Percentiles rank a stretch among this genome's conserved stretches.
Evolutionary conservation across 2,113 vertebrate genomes (phyloP).

Genomic region (Vimba vimba): DNA sequence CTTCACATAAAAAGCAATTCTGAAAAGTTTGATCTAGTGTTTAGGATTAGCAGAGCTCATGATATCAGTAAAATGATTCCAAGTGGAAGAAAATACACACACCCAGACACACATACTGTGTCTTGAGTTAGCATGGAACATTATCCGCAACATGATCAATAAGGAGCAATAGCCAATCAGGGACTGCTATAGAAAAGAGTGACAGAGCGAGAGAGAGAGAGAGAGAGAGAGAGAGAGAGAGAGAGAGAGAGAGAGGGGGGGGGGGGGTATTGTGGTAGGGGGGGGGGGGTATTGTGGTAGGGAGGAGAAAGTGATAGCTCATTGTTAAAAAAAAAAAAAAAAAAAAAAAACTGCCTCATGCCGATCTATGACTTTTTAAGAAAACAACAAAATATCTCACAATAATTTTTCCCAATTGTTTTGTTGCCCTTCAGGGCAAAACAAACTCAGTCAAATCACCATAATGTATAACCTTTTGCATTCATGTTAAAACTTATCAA

Average conservation of each 20-base stretch:
- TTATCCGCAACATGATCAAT: slow-evolving; percentile 62
- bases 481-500: background rate
- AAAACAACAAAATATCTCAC: background rate
- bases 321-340: background rate
- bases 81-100: slow-evolving; percentile 37
- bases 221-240: slow-evolving; percentile 1
- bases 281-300: background rate
- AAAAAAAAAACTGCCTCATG: background rate
- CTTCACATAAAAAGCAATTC: slow-evolving; percentile 55
- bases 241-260: too few species aligned
- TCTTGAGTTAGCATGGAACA: slow-evolving; percentile 46
- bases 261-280: background rate
- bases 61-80: slow-evolving; percentile 56
- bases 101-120: slow-evolving; percentile 34
- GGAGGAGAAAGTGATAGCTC: background rate
- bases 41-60: slow-evolving; percentile 54
- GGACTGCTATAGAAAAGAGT: slow-evolving; percentile 28
- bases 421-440: too few species aligned
- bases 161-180: slow-evolving; percentile 56
- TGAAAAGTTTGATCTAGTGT: slow-evolving; percentile 58
- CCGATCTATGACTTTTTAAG: too few species aligned
- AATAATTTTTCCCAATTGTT: background rate
- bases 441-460: background rate
- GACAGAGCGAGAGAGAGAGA: slow-evolving; percentile 25
- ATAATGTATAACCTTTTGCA: background rate